phyloP scores from a whole-genome alignment of 2,113 vertebrate genomes.

The Pangasianodon gigas region DNA sequence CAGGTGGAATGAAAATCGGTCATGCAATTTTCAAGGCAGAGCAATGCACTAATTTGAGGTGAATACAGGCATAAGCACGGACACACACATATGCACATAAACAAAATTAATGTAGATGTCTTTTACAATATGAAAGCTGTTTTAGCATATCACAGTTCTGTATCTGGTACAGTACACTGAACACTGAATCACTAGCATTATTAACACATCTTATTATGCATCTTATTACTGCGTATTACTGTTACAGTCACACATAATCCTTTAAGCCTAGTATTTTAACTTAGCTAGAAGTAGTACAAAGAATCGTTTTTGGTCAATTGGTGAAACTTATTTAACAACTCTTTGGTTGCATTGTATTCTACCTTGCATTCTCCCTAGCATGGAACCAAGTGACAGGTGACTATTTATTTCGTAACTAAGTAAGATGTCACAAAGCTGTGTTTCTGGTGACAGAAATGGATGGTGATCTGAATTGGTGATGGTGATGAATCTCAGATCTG shows the following conservation, averaged over 20 bases:
- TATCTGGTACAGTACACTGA: neutral
- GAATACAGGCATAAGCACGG: slow-evolving; percentile 1
- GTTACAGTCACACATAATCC: neutral
- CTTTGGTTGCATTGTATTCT: neutral
- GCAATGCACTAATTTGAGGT: slow-evolving; percentile 26
- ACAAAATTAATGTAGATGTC: neutral
- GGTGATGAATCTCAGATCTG: too few species aligned
- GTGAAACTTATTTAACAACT: neutral
- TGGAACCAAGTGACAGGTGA: neutral
- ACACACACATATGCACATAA: neutral
- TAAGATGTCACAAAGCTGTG: neutral
- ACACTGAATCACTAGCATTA: neutral
- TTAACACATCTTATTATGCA: neutral
- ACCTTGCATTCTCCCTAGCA: neutral
- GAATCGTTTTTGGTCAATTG: neutral
- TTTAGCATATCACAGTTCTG: neutral
- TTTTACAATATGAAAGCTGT: neutral
- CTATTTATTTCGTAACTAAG: neutral
- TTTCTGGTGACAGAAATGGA: neutral
- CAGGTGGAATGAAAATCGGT: slow-evolving; percentile 48
- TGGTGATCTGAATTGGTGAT: too few species aligned
- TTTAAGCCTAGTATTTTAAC: neutral
- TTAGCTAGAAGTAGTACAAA: neutral
- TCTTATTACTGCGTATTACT: neutral
- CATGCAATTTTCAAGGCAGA: slow-evolving; percentile 54